Base-by-base conservation (phyloP, 1,140 invertebrate species). In the Bombus balteatus region DNA sequence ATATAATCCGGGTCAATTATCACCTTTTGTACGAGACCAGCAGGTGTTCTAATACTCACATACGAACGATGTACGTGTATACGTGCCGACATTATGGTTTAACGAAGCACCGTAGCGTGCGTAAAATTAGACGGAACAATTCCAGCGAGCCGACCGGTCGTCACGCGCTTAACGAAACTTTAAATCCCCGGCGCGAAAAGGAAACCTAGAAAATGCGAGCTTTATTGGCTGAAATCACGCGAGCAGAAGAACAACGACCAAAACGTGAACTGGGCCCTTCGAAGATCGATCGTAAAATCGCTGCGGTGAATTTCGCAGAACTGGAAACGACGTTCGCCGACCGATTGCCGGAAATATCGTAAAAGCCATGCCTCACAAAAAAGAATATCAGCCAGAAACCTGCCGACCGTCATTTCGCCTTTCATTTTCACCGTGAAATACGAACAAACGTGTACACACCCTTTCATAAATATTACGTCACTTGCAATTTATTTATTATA, bases 221-320 rank as follows among this genome's bases (percentile, higher is more conserved):
- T 87, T 87, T 78, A 86, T 73, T 72, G 73, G 53, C n/a, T 43
- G 78, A 62, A 77, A 88, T 88, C 87, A 86, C 77, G 83, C 84
- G 65, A 86, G 18, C 47, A 22, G 47, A 53, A 53, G 47, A 79
- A 37, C 66, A 39, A 41, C 71, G 37, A 41, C 25, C 68, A 9
- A 72, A 72, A 72, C 71, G 71, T 37, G 39, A 41, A n/a, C 59
- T 1, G 59, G 39, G 39, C 12, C 28, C 39, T 72, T 72, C 71
- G 39, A 72, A 4, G n/a, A 73, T 43, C 72, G 72, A 43, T 73
- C 65, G 25, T 5, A n/a, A 73, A 81, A 81, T 73, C n/a, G n/a
- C 57, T 12, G 47, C n/a, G 72, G 12, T 39, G 15, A 43, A 32
- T 53, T 32, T 62, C 71, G n/a, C 18, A 47, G 39, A 73, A 73